phyloP scores from a whole-genome alignment of 2,888 invertebrate species.

The Antheraea assamensis region DNA sequence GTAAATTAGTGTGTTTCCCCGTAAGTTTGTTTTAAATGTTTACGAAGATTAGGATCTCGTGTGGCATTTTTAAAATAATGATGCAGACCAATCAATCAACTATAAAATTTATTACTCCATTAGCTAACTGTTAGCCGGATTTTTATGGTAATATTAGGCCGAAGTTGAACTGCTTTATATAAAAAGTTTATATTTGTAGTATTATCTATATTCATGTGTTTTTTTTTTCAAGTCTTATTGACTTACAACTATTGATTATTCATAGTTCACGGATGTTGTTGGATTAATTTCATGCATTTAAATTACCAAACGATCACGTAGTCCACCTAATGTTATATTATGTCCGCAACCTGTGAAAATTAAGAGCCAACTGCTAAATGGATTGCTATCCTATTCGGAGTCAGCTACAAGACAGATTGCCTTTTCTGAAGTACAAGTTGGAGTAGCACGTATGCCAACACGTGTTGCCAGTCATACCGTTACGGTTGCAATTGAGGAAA shows the following conservation, averaged over 20 bases:
- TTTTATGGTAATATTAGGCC: constrained; percentile 17
- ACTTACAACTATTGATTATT: background rate
- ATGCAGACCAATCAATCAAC: constrained; percentile 20
- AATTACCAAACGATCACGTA: background rate
- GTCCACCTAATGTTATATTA: background rate
- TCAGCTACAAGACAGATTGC: background rate
- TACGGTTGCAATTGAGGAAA: too few relatives aligned
- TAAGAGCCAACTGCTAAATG: background rate
- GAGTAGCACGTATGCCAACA: background rate
- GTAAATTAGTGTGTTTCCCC: background rate
- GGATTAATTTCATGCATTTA: background rate
- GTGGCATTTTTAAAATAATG: constrained; percentile 11
- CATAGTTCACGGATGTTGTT: background rate
- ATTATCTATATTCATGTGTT: constrained; percentile 12
- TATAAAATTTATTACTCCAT: constrained; percentile 23
- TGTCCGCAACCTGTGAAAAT: background rate
- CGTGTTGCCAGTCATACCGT: too few relatives aligned
- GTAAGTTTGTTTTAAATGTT: background rate
- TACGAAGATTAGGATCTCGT: constrained; percentile 16
- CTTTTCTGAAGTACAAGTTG: background rate
- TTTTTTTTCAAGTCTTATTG: background rate
- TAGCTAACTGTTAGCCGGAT: constrained; percentile 18
- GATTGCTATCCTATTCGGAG: background rate
- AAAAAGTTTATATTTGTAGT: constrained; percentile 10
- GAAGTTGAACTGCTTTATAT: background rate